phyloP scores from a whole-genome alignment of 2,797 vertebrate genomes.

The Cirrhinus mrigala region DNA sequence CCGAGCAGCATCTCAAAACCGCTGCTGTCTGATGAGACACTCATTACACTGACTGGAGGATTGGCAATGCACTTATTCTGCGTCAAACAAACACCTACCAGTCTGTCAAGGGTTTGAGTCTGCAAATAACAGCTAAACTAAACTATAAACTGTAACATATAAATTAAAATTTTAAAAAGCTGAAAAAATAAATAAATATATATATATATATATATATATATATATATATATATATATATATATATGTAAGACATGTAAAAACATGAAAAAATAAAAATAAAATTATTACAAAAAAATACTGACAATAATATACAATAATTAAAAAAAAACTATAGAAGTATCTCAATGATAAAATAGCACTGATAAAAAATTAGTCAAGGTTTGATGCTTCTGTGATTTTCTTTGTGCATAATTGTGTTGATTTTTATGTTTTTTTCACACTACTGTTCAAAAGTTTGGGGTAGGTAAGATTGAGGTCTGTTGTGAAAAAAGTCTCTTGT shows the following conservation, averaged over 20 bases:
- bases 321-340: not conserved
- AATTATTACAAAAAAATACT: too few species aligned
- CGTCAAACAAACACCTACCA: constrained; percentile 27
- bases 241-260: too few species aligned
- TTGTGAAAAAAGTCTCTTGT: not conserved
- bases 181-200: too few species aligned
- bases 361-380: too few species aligned
- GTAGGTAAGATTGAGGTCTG: not conserved
- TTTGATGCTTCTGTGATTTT: not conserved
- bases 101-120: not conserved
- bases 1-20: constrained; percentile 8
- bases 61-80: constrained; percentile 43
- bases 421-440: not conserved
- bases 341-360: not conserved
- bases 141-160: not conserved
- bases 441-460: not conserved
- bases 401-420: not conserved
- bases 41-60: not conserved
- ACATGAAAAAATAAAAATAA: too few species aligned
- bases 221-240: too few species aligned
- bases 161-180: not conserved
- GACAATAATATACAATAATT: too few species aligned
- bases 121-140: not conserved
- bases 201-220: too few species aligned
- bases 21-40: not conserved